Evolutionary conservation across 2,113 vertebrate genomes (phyloP).

Genomic region (Prinia subflava): DNA sequence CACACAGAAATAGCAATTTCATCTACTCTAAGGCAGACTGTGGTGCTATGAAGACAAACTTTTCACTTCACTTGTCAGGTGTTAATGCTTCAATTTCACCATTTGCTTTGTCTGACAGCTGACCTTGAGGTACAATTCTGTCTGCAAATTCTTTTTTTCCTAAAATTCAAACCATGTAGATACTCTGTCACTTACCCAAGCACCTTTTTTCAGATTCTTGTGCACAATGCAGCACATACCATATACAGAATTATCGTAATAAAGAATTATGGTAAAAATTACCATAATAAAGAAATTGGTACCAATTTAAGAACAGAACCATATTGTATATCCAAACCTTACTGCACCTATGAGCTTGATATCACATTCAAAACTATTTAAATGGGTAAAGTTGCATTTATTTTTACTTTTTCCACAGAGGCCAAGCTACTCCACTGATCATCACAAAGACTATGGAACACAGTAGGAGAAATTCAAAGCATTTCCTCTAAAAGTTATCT

Average conservation of each 20-base stretch:
- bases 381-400: neutral
- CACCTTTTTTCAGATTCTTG: neutral
- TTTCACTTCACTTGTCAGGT: neutral
- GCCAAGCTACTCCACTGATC: neutral
- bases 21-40: neutral
- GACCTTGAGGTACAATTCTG: neutral
- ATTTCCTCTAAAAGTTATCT: neutral
- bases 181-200: neutral
- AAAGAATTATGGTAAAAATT: neutral
- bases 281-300: neutral
- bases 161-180: neutral
- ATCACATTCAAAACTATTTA: neutral
- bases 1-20: neutral
- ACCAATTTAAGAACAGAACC: neutral
- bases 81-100: neutral
- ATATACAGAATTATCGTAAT: neutral
- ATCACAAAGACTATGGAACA: neutral
- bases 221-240: rapidly evolving
- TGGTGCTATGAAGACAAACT: neutral
- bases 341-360: neutral
- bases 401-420: neutral
- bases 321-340: neutral
- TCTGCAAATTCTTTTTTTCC: neutral
- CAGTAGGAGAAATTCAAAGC: neutral
- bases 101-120: neutral